phyloP scores from a whole-genome alignment of 1,140 invertebrate species.

The Parasteatoda tepidariorum region DNA sequence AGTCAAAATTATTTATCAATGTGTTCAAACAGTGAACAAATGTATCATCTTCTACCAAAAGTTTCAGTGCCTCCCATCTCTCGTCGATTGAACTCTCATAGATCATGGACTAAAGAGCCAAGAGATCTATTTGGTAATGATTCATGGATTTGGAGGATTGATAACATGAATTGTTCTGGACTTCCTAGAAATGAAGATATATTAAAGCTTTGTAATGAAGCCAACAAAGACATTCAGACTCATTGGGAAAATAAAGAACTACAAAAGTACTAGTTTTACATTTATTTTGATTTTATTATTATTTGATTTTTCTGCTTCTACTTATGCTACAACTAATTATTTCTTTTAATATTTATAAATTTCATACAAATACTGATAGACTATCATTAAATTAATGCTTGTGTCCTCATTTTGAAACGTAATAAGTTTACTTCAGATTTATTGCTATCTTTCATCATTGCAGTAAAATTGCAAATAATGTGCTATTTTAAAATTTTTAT shows the following conservation, averaged over 20 bases:
- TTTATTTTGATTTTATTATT: neutral
- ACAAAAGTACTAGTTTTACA: slow-evolving; percentile 15
- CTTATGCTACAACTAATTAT: too few species aligned
- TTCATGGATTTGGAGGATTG: slow-evolving; percentile 45
- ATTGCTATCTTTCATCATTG: too few species aligned
- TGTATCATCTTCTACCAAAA: slow-evolving; percentile 34
- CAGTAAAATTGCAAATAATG: too few species aligned
- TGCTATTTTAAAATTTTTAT: too few species aligned
- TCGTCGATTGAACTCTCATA: neutral
- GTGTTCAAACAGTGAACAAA: neutral
- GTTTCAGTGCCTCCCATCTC: neutral
- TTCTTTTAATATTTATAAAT: too few species aligned
- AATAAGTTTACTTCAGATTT: too few species aligned
- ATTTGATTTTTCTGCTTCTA: neutral
- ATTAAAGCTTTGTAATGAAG: neutral
- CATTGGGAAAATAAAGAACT: slow-evolving; percentile 47
- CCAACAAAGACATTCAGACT: neutral
- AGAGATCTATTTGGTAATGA: slow-evolving; percentile 18
- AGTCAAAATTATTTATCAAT: slow-evolving; percentile 20
- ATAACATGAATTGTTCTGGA: slow-evolving; percentile 46
- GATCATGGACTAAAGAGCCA: slow-evolving; percentile 20
- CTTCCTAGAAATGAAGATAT: neutral
- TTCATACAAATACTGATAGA: too few species aligned
- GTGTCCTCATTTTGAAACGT: too few species aligned
- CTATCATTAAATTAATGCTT: too few species aligned